A percentile compares a stretch with the other conserved stretches of the same genome.
Conservation (phyloP, 2,888 invertebrate species). For the Oxystoma pomonae region DNA sequence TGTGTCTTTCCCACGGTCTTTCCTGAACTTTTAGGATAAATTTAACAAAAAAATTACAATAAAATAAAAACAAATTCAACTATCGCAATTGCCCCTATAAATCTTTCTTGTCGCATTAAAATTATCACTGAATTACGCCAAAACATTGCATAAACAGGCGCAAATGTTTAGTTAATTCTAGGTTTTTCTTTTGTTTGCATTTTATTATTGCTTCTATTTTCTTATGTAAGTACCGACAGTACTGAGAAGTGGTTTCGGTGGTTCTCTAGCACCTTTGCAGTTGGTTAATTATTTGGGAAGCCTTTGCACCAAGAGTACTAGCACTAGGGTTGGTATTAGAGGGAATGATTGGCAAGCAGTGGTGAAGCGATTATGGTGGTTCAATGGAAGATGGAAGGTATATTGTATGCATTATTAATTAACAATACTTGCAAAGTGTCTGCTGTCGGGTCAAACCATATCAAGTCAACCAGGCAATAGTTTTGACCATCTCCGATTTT, state of each 20-base stretch:
- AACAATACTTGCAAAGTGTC: too few relatives aligned
- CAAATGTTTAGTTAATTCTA: not conserved
- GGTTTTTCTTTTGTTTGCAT: too few relatives aligned
- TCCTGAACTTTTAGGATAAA: too few relatives aligned
- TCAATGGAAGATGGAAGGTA: not conserved
- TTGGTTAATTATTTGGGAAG: too few relatives aligned
- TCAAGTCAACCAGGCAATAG: too few relatives aligned
- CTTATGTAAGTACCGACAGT: too few relatives aligned
- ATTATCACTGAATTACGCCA: not conserved
- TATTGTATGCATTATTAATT: too few relatives aligned
- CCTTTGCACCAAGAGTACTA: not conserved
- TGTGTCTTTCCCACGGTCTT: too few relatives aligned
- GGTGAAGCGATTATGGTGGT: not conserved
- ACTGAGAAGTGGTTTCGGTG: too few relatives aligned
- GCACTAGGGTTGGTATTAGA: not conserved
- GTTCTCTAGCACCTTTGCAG: not conserved
- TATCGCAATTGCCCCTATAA: not conserved
- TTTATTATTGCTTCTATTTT: too few relatives aligned
- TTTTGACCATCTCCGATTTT: too few relatives aligned
- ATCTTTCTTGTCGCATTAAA: not conserved
- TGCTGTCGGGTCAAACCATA: too few relatives aligned
- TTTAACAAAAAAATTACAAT: not conserved
- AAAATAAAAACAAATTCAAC: not conserved
- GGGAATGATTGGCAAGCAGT: not conserved
- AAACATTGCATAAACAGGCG: not conserved